A percentile compares a stretch with the other conserved stretches of the same genome.
These are phyloP conservation scores for Stictocephala bisonia DNA, from an alignment of 2,888 invertebrate species.

Conservation along the genomic window DNA sequence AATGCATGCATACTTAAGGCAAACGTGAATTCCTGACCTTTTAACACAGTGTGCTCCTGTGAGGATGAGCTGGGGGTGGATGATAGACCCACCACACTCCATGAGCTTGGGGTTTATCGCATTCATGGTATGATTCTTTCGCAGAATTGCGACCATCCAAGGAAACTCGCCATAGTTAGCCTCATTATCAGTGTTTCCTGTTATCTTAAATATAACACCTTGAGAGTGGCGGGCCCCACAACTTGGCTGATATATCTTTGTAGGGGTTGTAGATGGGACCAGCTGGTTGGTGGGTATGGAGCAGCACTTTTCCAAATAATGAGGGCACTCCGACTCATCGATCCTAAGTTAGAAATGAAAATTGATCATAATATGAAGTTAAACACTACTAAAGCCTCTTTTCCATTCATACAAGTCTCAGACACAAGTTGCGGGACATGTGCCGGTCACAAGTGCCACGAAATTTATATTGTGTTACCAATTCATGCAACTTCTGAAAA, in stretches of 20 bases:
- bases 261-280: background rate
- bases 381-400: too few relatives aligned
- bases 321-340: background rate
- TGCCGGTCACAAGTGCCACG: too few relatives aligned
- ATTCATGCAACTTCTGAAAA: too few relatives aligned
- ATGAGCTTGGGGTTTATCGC: slow-evolving; percentile 71
- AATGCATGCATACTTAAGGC: too few relatives aligned
- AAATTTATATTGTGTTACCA: too few relatives aligned
- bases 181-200: slow-evolving; percentile 71
- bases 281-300: background rate
- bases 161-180: slow-evolving; percentile 84
- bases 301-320: slow-evolving; percentile 32
- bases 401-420: too few relatives aligned
- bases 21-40: slow-evolving; percentile 65
- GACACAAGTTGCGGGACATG: too few relatives aligned
- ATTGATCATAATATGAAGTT: too few relatives aligned
- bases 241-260: too few relatives aligned
- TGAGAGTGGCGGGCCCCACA: background rate
- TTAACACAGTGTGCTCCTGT: slow-evolving; percentile 85
- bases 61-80: slow-evolving; percentile 79
- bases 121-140: slow-evolving; percentile 67
- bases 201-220: slow-evolving; percentile 66
- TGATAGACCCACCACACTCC: slow-evolving; percentile 84
- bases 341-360: too few relatives aligned
- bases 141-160: slow-evolving; percentile 80